Evolutionary conservation across 2,113 vertebrate genomes (phyloP).

Genomic region (Pachycephala philippinensis): DNA sequence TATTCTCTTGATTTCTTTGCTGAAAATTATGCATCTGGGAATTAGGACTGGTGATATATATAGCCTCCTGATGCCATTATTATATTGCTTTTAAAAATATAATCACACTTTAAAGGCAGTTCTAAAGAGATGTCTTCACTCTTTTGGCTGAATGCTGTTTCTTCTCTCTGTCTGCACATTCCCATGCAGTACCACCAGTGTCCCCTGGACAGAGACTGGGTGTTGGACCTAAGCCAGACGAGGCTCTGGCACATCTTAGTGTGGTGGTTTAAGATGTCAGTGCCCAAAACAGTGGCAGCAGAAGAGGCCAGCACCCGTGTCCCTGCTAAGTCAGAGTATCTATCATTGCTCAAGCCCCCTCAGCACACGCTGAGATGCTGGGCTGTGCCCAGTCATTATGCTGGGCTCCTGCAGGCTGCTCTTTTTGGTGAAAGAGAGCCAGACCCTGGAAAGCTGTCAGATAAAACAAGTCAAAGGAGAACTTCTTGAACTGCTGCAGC

Average conservation of each 20-base stretch:
- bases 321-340: neutral
- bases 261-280: neutral
- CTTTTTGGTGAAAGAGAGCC: neutral
- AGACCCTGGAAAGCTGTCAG: neutral
- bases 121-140: neutral
- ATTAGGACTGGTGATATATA: neutral
- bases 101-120: neutral
- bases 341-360: neutral
- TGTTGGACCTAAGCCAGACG: neutral
- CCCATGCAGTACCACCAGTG: neutral
- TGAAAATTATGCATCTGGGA: neutral
- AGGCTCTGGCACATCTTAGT: neutral
- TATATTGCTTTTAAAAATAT: neutral
- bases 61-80: neutral
- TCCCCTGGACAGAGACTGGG: neutral
- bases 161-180: neutral
- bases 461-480: neutral
- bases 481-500: neutral
- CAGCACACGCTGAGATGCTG: neutral
- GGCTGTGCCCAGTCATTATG: neutral
- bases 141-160: neutral
- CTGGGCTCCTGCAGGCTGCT: neutral
- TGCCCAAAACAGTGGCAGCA: neutral
- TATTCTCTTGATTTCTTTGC: neutral
- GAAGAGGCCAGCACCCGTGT: neutral